phyloP scores from a whole-genome alignment of 2,797 vertebrate species.

The Channallabes apus region DNA sequence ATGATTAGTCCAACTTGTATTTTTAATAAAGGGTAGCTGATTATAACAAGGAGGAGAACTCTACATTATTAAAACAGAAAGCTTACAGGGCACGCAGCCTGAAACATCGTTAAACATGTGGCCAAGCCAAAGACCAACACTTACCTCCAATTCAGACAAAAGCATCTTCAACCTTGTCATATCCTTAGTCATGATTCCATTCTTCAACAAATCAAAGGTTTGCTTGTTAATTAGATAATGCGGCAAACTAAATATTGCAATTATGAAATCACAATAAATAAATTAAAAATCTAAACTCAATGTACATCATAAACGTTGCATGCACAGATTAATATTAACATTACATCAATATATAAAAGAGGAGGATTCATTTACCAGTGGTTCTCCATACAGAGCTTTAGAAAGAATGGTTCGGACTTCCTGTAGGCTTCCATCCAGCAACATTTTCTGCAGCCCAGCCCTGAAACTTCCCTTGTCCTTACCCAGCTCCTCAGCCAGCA shows the following conservation, averaged over 20 bases:
- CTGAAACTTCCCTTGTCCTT: slow-evolving; percentile 86
- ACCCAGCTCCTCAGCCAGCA: slow-evolving; percentile 89
- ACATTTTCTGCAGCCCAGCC: slow-evolving; percentile 88
- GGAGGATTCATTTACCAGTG: slow-evolving; percentile 80
- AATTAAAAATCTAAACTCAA: too few species aligned
- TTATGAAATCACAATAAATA: background rate
- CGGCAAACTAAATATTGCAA: background rate
- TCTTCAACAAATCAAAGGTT: slow-evolving; percentile 70
- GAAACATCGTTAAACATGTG: slow-evolving; percentile 19
- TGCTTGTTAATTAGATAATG: background rate
- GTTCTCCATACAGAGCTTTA: slow-evolving; percentile 95
- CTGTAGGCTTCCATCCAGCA: slow-evolving; percentile 93
- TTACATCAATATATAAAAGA: background rate
- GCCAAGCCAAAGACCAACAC: slow-evolving; percentile 35
- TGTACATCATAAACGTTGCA: background rate
- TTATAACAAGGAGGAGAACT: background rate
- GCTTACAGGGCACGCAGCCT: background rate
- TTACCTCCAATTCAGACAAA: slow-evolving; percentile 94
- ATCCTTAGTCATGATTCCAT: slow-evolving; percentile 97
- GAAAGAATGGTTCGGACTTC: slow-evolving; percentile 90
- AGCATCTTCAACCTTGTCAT: slow-evolving; percentile 93
- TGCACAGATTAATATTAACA: background rate
- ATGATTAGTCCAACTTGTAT: slow-evolving; percentile 1
- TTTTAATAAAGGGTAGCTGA: background rate
- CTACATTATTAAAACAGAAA: background rate